These are phyloP conservation scores for Tokudaia muenninki DNA, from an alignment of 2,797 vertebrate species.

Conservation along the genomic window DNA sequence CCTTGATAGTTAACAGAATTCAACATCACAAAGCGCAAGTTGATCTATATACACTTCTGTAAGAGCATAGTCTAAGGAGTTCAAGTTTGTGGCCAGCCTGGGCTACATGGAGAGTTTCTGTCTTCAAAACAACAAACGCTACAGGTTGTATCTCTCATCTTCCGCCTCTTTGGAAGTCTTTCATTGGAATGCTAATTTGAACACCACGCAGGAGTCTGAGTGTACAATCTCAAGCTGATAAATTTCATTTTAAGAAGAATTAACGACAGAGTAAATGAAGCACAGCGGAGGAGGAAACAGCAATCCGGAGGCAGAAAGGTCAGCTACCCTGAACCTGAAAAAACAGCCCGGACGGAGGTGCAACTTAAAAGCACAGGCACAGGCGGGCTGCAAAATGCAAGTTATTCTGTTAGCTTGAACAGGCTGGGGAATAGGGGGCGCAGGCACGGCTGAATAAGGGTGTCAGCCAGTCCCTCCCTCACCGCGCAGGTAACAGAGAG, in stretches of 20 bases:
- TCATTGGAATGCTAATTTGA: not conserved
- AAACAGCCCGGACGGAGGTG: not conserved
- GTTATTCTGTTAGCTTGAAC: not conserved
- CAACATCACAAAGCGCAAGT: not conserved
- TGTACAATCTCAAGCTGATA: not conserved
- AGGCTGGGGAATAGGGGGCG: not conserved
- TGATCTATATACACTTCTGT: not conserved
- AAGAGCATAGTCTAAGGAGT: not conserved
- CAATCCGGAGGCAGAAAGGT: not conserved
- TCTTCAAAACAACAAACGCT: not conserved
- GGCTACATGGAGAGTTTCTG: not conserved
- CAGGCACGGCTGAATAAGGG: rapidly evolving
- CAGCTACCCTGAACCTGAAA: not conserved
- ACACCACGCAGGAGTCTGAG: not conserved
- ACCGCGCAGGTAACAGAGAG: too few species aligned
- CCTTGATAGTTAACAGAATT: not conserved
- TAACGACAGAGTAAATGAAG: slow-evolving; percentile 8
- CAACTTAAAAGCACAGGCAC: not conserved
- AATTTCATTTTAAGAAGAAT: not conserved
- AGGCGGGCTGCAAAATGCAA: not conserved
- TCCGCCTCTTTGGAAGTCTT: not conserved
- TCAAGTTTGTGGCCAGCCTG: not conserved
- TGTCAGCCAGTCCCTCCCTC: not conserved
- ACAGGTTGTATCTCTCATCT: not conserved
- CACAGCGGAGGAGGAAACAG: not conserved